phyloP scores from a whole-genome alignment of 2,113 vertebrate species.

The Parus major region DNA sequence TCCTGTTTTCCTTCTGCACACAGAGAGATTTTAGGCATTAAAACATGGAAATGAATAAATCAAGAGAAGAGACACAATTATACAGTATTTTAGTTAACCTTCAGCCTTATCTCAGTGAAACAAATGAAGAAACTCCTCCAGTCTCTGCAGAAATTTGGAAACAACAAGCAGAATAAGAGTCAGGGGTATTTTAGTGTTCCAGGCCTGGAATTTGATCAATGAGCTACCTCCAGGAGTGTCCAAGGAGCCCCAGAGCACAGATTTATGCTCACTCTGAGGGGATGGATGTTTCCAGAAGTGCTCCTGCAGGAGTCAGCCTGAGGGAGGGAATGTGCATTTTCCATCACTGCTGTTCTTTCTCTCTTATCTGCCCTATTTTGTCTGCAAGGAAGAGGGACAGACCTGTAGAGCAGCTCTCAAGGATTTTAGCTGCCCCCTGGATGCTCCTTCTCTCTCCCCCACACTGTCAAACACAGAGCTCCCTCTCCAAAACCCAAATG shows the following conservation, averaged over 20 bases:
- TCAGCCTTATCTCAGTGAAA: background rate
- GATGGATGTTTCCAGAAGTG: background rate
- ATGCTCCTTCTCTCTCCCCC: background rate
- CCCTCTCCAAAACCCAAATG: background rate
- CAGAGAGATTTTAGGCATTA: background rate
- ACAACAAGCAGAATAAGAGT: background rate
- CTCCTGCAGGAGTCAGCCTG: background rate
- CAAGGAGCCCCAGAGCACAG: background rate
- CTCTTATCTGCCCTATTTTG: background rate
- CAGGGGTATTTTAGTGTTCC: background rate
- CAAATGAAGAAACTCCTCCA: background rate
- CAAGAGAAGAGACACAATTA: background rate
- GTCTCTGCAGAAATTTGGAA: background rate
- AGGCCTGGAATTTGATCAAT: background rate
- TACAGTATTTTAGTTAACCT: background rate
- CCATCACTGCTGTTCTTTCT: background rate
- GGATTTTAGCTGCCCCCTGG: background rate
- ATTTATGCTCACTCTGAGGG: rapidly evolving
- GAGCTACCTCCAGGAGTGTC: background rate
- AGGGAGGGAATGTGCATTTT: background rate
- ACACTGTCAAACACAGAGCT: rapidly evolving
- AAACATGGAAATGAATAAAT: background rate
- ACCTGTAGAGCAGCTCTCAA: background rate
- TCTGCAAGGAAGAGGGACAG: background rate
- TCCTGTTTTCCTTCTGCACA: background rate